Evolutionary conservation across 1,140 invertebrate genomes (phyloP).

Genomic region (Drosophila dunni): DNA sequence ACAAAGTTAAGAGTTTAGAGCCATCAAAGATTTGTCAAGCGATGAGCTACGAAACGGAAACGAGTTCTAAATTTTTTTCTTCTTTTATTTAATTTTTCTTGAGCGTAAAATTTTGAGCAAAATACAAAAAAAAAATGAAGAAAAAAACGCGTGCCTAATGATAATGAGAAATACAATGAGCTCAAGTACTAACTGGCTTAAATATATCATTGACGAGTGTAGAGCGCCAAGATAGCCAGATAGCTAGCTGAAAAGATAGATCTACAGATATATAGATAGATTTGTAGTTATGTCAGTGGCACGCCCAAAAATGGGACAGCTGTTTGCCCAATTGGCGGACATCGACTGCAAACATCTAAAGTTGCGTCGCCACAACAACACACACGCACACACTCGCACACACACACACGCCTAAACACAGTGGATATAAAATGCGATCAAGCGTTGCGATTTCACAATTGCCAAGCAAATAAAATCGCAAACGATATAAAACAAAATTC

Average conservation of each 20-base stretch:
- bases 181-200: conserved; percentile 40
- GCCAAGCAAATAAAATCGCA: conserved; percentile 65
- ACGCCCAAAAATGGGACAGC: conserved; percentile 56
- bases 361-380: conserved; percentile 24
- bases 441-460: conserved; percentile 73
- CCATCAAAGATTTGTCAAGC: conserved; percentile 57
- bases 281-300: conserved; percentile 25
- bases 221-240: not conserved
- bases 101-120: conserved; percentile 62
- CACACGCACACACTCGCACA: conserved; percentile 5
- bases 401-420: conserved; percentile 18
- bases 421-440: conserved; percentile 66
- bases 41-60: conserved; percentile 21
- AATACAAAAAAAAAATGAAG: conserved; percentile 8
- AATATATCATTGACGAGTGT: conserved; percentile 5
- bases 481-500: conserved; percentile 44
- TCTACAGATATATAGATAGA: not conserved
- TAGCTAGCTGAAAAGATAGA: not conserved
- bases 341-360: conserved; percentile 53
- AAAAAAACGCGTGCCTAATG: conserved; percentile 33
- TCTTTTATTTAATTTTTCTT: not conserved
- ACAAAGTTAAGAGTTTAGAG: conserved; percentile 9
- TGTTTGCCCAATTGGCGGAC: conserved; percentile 56
- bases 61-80: conserved; percentile 47
- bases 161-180: conserved; percentile 61